phyloP scores from a whole-genome alignment of 2,888 invertebrate genomes.

The Sycophila texana region DNA sequence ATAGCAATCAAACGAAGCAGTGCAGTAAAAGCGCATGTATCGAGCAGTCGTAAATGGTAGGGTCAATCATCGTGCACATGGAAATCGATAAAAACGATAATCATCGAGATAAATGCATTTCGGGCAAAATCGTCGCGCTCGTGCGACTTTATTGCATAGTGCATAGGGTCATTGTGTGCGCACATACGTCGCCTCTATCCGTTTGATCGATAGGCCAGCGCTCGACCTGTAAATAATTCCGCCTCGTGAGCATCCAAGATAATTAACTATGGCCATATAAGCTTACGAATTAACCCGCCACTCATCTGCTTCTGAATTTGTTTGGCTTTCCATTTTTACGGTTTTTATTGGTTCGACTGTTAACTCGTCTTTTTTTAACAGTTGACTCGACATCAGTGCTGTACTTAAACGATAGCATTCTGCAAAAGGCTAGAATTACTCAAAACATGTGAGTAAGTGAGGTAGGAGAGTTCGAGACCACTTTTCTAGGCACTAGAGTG shows the following conservation, averaged over 20 bases:
- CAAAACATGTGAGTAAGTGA: too few relatives aligned
- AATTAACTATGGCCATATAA: conserved; percentile 8
- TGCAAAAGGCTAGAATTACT: too few relatives aligned
- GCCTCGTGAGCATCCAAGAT: background rate
- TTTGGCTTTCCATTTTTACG: too few relatives aligned
- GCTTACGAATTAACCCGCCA: too few relatives aligned
- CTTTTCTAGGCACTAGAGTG: too few relatives aligned
- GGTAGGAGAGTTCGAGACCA: too few relatives aligned
- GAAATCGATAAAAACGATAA: conserved; percentile 4
- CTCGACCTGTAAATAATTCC: conserved; percentile 19
- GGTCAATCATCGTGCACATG: background rate
- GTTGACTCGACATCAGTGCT: too few relatives aligned
- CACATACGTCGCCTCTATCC: background rate
- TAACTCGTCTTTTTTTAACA: too few relatives aligned
- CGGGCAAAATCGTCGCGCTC: background rate
- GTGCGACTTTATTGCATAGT: conserved; percentile 12
- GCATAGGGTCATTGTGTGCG: background rate
- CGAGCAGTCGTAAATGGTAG: background rate
- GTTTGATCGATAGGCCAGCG: conserved; percentile 6
- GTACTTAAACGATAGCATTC: too few relatives aligned
- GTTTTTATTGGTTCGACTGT: too few relatives aligned
- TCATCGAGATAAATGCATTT: background rate
- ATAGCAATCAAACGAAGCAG: conserved; percentile 16
- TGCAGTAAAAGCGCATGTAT: background rate
- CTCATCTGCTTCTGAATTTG: too few relatives aligned